Conservation (phyloP, 2,888 invertebrate genomes). For the Drosophila phalerata region DNA sequence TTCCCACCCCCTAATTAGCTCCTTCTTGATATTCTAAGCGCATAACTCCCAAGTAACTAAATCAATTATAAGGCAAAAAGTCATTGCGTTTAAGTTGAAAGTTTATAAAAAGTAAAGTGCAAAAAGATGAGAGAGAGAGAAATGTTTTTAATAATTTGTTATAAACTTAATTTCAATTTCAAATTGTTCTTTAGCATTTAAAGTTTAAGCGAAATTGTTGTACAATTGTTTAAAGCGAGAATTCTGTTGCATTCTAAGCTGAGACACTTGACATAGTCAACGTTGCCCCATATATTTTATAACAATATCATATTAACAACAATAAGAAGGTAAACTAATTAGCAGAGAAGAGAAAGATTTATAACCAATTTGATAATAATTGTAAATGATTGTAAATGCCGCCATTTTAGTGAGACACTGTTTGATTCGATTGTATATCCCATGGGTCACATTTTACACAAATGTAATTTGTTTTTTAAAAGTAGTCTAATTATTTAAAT, state of each 20-base stretch:
- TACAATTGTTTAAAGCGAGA: slow-evolving; percentile 51
- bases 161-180: slow-evolving; percentile 53
- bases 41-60: slow-evolving; percentile 50
- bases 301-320: slow-evolving; percentile 12
- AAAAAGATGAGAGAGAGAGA: slow-evolving; percentile 35
- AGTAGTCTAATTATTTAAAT: slow-evolving; percentile 72
- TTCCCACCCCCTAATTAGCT: slow-evolving; percentile 10
- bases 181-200: slow-evolving; percentile 77
- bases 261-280: slow-evolving; percentile 68
- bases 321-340: neutral
- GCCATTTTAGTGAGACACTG: slow-evolving; percentile 43
- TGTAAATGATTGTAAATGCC: slow-evolving; percentile 53
- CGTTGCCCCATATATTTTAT: slow-evolving; percentile 39
- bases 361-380: slow-evolving; percentile 24
- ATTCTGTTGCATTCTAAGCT: slow-evolving; percentile 45
- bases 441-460: slow-evolving; percentile 48
- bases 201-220: slow-evolving; percentile 65
- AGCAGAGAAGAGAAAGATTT: slow-evolving; percentile 14
- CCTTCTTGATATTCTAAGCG: slow-evolving; percentile 39
- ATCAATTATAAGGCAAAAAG: slow-evolving; percentile 70
- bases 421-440: slow-evolving; percentile 16
- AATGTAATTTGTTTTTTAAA: slow-evolving; percentile 72
- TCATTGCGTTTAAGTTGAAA: slow-evolving; percentile 74
- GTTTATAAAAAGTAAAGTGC: slow-evolving; percentile 44
- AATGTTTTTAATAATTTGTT: slow-evolving; percentile 55